These are phyloP conservation scores for Albula goreensis DNA, from an alignment of 2,113 vertebrate genomes.

Conservation along the genomic window DNA sequence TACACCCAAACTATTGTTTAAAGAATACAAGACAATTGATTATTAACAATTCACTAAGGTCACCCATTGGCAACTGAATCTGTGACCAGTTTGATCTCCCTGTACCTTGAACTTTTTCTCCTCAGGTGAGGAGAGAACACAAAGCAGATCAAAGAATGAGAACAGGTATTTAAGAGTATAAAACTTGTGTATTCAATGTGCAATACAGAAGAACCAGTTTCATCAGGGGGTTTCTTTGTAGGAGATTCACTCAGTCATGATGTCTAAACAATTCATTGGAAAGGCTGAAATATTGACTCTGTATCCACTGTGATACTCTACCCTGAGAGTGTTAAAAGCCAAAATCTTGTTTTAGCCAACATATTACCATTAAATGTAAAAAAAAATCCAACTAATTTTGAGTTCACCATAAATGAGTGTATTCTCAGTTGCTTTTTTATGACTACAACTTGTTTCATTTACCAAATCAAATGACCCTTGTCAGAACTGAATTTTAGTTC, in stretches of 20 bases:
- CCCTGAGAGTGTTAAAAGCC: no score
- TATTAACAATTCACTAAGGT: not conserved
- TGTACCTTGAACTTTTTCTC: conserved; percentile 18
- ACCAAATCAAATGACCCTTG: not conserved
- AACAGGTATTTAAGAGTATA: conserved; percentile 20
- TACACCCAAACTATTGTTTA: not conserved
- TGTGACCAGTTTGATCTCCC: not conserved
- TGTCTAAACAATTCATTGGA: no score
- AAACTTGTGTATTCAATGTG: not conserved
- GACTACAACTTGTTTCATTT: not conserved
- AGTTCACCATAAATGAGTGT: no score
- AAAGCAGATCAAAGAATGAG: conserved; percentile 18
- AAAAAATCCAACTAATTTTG: no score
- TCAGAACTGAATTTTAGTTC: not conserved
- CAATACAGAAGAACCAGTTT: not conserved
- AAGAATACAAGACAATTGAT: not conserved
- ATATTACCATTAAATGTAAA: no score
- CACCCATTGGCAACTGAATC: not conserved
- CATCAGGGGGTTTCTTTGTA: not conserved
- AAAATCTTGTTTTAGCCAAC: no score
- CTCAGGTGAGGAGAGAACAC: conserved; percentile 22
- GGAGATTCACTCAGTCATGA: not conserved
- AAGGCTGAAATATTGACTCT: no score
- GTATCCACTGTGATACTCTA: no score
- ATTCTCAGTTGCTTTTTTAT: no score